Evolutionary conservation across 2,113 vertebrate genomes (phyloP), one percentile per base, ranked within the genome.

Genomic region (Puffinus mauretanicus): DNA sequence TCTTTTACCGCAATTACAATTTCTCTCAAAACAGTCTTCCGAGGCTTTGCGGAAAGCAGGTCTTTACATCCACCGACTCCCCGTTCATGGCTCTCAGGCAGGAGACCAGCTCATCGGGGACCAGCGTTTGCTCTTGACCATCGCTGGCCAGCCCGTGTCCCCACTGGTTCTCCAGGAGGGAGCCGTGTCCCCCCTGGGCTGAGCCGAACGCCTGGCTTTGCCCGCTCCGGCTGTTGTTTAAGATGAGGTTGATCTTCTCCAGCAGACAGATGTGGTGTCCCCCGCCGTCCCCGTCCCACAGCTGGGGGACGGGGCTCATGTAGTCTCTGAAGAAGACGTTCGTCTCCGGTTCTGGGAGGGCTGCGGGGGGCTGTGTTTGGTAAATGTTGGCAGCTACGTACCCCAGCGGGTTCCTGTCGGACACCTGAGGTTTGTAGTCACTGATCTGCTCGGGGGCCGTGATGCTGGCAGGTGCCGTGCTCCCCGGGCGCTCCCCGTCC

Each of bases 391-490:
- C 62, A 1, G 93, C 58, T 1, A 86, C 66, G 2, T 77, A 95
- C 9, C 34, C 95, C 30, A 13, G 49, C 0, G 44, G 4, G 16
- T 76, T 90, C 25, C 72, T 19, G 0, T 19, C 14, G 1, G 94
- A 97, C 72, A 88, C 70, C 80, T 98, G 98, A 10, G 98, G 98
- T 30, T 96, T 98, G 90, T 98, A 98, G 9, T 94, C 97, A 4
- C 94, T 71, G 62, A 52, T 65, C 32, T 54, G 86, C 46, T 73
- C 70, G 0, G 22, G n/a, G 19, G 30, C 13, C 0, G 7, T 18
- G 29, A 13, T 11, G 5, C 4, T 16, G 52, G 52, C 6, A 7
- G 70, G 18, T 1, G 3, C 24, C 0, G 2, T 3, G 6, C 10
- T 58, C 18, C 81, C 24, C 0, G 8, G 52, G 7, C 1, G 9